Base-by-base conservation (phyloP, 2,888 invertebrate genomes). In the Pheosia tremula region DNA sequence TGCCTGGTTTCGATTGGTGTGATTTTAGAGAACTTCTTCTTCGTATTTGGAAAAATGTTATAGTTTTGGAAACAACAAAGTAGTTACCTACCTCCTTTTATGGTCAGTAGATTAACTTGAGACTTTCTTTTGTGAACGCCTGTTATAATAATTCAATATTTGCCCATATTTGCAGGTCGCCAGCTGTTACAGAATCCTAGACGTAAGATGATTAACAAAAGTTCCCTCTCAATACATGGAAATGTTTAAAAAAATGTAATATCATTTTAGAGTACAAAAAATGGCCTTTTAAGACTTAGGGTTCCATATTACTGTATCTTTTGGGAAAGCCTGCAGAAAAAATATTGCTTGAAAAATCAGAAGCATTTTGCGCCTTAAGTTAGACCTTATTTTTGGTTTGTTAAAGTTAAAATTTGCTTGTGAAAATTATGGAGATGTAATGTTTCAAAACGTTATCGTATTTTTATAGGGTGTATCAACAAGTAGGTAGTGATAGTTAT, bases 131-230 rank as follows among this genome's bases (percentile, higher is more conserved):
- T 39, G 7, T 7, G 5, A 39, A 39, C 7, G 39, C 7, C 39
- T 5, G 39, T 39, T 4, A 43, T 3, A 9, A 43, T 9, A 9
- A 57, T 10, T 8, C 7, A 38, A 43, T 54, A 36, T 4, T 45
- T 50, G 49, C 54, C 53, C 49, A 52, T 57, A 6, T 62, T 76
- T 76, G 47, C 68, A 78, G 78, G 66, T 58, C 68, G 37, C 10
- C 64, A 67, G 13, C 65, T 59, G 5, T 38, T 64, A 43, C 60
- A 47, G 6, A 50, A 50, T 9, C 11, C 37, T 11, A 69, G 62
- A 41, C 59, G 36, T 4, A 70, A 47, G 55, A 5, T 62, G 3
- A 56, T 11, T 36, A n/a, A n/a, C 3, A 76, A 64, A 61, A 74
- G 55, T 53, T 63, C 69, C 3, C 39, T 39, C 6, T 55, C 66